Evolutionary conservation across 2,113 vertebrate species (phyloP), one percentile per base, ranked within the genome.

Genomic region (Isurus oxyrinchus): DNA sequence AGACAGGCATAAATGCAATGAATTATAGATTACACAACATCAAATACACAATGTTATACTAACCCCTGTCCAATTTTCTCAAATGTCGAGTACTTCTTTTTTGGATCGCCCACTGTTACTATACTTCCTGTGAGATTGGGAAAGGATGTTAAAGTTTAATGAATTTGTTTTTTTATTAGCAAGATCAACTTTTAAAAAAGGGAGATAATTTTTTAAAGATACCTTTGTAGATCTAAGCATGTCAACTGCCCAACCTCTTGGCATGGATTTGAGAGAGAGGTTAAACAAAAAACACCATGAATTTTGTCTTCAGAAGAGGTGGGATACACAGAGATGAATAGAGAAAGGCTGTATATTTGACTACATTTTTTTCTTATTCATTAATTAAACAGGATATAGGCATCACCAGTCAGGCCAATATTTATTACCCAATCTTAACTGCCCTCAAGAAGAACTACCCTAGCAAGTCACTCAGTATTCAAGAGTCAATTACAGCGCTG

Each of bases 61-160:
- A 95, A 99, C 99, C 99, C 99, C 97, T 99, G 99, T 96, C 99
- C 99, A 35, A 99, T 99, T 98, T 99, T 99, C 98, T 99, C 99
- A 97, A 99, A 99, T 53, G 98, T 98, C 0, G 98, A 99, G 66
- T 99, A 99, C 97, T 99, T 99, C 98, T 99, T 99, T 97, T 99
- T 99, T 2, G 99, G 99, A 97, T 99, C 99, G 0, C 99, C 99
- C 87, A 99, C 98, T 14, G 99, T 99, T 67, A 99, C 99, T 0
- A 99, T 99, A 95, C 99, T 99, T 96, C 99, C 99, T 98, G 97
- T 19, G 95, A 97, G 97, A 96, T 35, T 2, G 0, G 40, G 0
- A 40, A 57, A n/a, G 0, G 1, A 11, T 97, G 76, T 1, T 27
- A 94, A 63, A 63, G n/a, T 1, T 94, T 63, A 90, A 55, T 59